Percentiles rank a stretch among this genome's conserved stretches.
phyloP scores from a whole-genome alignment of 1,140 invertebrate species.

The Drosophila melanogaster region Release_6_plus_ISO1_MT NT_037436.4:807001-807500 shows the following conservation, averaged over 20 bases:
- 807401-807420: slow-evolving; percentile 40
- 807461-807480: slow-evolving; percentile 37
- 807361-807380: slow-evolving; percentile 78
- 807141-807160: slow-evolving; percentile 58
- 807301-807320: slow-evolving; percentile 78
- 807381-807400: slow-evolving; percentile 51
- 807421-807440: slow-evolving; percentile 13
- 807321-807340: slow-evolving; percentile 82
- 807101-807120: slow-evolving; percentile 80
- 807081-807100: slow-evolving; percentile 78
- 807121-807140: slow-evolving; percentile 59
- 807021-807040: slow-evolving; percentile 50
- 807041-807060: slow-evolving; percentile 65
- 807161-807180: slow-evolving; percentile 82
- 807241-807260: slow-evolving; percentile 33
- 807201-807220: slow-evolving; percentile 83
- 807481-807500: slow-evolving; percentile 47
- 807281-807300: slow-evolving; percentile 42
- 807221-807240: slow-evolving; percentile 50
- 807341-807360: slow-evolving; percentile 84
- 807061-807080: slow-evolving; percentile 76
- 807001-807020: slow-evolving; percentile 14
- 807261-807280: slow-evolving; percentile 39
- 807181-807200: slow-evolving; percentile 84
- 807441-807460: slow-evolving; percentile 16